Percentiles rank a stretch among this genome's conserved stretches.
These are phyloP conservation scores for Manis pentadactyla DNA, from an alignment of 2,797 vertebrate genomes.

Conservation along the genomic window DNA sequence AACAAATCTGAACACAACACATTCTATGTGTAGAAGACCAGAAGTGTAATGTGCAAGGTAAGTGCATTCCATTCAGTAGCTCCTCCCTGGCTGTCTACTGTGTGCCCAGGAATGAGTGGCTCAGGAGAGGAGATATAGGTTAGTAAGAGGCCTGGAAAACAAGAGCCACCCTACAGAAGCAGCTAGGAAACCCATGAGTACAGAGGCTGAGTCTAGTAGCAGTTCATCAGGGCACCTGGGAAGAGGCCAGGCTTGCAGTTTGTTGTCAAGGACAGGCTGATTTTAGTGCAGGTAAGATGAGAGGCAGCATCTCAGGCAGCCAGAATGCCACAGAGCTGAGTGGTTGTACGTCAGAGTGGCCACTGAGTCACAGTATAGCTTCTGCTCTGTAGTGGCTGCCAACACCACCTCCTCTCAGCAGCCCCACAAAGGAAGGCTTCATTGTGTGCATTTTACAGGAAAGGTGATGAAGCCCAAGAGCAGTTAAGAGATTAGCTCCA, in stretches of 20 bases:
- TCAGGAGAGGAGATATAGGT: not conserved
- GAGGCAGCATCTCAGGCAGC: not conserved
- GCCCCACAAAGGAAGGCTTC: not conserved
- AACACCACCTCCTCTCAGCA: not conserved
- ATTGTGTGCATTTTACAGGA: not conserved
- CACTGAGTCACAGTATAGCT: not conserved
- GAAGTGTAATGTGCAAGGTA: not conserved
- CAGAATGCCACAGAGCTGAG: not conserved
- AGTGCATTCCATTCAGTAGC: not conserved
- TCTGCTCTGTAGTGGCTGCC: not conserved
- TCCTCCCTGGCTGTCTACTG: not conserved
- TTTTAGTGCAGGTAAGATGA: not conserved
- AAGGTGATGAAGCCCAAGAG: not conserved
- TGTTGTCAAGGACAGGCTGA: not conserved
- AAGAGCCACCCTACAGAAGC: not conserved
- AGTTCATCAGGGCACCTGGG: not conserved
- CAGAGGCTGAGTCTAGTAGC: not conserved
- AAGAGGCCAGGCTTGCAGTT: not conserved
- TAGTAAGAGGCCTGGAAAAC: not conserved
- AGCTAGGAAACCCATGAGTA: not conserved
- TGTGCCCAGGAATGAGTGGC: not conserved
- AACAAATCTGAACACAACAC: not conserved
- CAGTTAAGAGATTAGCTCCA: not conserved
- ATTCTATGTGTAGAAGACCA: not conserved
- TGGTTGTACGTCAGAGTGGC: rapidly evolving